Base-by-base conservation (phyloP, 2,888 invertebrate species). In the Pammene aurita region DNA sequence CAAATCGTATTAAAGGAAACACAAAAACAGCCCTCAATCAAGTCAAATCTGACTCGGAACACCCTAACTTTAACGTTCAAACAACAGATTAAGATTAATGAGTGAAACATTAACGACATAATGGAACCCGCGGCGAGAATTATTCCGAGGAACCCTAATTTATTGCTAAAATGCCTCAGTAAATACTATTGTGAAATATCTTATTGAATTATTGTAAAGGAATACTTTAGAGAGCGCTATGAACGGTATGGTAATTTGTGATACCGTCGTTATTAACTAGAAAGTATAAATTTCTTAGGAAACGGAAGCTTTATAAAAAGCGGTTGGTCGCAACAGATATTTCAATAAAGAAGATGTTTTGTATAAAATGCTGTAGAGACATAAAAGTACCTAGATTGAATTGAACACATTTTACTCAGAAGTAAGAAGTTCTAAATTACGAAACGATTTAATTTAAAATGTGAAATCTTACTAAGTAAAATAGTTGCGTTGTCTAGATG, bases 161-260 rank as follows among this genome's bases (percentile, higher is more conserved):
- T 83, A 83, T 84, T 80, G 81, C 67, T 72, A 78, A 77, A 80
- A 80, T 78, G 79, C 80, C 81, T 74, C 48, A 61, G 70, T 70
- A 67, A 60, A 57, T 38, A 62, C 81, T 76, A 80, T 85, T 85
- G 84, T 85, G 75, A 64, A 67, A 63, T 64, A 61, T 67, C 60
- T 72, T 68, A 73, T 72, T 71, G 72, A 77, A 68, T 65, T 61
- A 71, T 67, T 64, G 61, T 61, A 16, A 68, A 16, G 38, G 46
- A 67, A 50, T 62, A 57, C 18, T 50, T 60, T n/a, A 52, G 34
- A 9, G 11, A 38, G n/a, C 41, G n/a, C 54, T 35, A 46, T 44
- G 18, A 60, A 52, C 52, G 41, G 41, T 41, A 62, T 62, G 41
- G 26, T 62, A 62, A 52, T 62, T 62, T 52, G 11, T 18, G 16